Conservation (phyloP, 2,797 vertebrate genomes). For the Alosa sapidissima region DNA sequence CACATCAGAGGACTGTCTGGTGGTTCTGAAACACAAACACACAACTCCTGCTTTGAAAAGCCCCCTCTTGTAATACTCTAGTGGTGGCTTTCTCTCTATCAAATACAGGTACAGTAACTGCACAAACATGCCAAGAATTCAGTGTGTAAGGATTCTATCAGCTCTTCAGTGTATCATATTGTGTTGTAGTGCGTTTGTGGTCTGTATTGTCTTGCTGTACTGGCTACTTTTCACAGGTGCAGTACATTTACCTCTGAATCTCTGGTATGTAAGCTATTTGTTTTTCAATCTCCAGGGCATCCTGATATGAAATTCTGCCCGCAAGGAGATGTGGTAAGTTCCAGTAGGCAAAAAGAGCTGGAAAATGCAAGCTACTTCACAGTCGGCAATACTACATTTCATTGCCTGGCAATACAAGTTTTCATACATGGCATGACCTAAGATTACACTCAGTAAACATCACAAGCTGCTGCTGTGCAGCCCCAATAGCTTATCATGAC, state of each 20-base stretch:
- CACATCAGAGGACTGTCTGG: neutral
- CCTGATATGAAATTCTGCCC: neutral
- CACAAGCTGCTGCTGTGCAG: no score
- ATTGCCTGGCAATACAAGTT: no score
- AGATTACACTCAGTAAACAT: no score
- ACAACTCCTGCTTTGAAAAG: neutral
- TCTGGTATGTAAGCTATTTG: slow-evolving; percentile 1
- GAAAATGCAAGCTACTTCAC: neutral
- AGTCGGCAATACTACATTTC: no score
- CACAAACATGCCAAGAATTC: neutral
- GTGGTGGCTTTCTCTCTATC: neutral
- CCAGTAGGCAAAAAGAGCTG: neutral
- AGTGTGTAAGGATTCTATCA: neutral
- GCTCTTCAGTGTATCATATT: neutral
- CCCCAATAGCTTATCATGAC: no score
- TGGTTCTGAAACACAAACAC: slow-evolving; percentile 3
- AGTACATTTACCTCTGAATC: neutral
- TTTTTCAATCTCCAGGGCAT: neutral
- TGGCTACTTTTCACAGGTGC: neutral
- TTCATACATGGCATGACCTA: no score
- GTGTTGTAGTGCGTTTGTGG: neutral
- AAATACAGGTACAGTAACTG: neutral
- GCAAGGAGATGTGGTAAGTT: neutral
- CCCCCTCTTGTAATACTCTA: no score
- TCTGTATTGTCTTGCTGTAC: neutral